Evolutionary conservation across 2,888 invertebrate genomes (phyloP), one percentile per base, ranked within the genome.

Genomic region (Octodonta nipae): DNA sequence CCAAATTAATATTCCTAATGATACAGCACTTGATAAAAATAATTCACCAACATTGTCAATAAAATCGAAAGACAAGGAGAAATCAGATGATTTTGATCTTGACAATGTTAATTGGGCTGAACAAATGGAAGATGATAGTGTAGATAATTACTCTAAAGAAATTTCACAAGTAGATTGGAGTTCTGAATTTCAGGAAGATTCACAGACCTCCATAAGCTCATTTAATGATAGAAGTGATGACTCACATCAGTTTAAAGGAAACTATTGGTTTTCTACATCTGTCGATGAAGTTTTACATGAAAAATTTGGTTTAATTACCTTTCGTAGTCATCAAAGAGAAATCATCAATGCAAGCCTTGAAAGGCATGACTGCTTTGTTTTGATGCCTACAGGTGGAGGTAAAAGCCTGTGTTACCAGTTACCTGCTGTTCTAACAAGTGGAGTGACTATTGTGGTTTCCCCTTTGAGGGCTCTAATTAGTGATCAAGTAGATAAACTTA

Each of bases 341-440:
- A 87, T 88, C 4, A 87, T 96, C 47, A 93, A 93, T 61, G 92
- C 95, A 1, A 81, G 86, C 5, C 56, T 96, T 32, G 60, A 83
- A 7, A 78, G 80, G 1, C 68, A 83, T 52, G 95, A 98, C 58
- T 86, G 87, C 53, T 96, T 98, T 56, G 81, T 98, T 2, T 70
- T 98, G 4, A 98, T 98, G 96, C 96, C 96, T 1, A 98, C 96
- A 7, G 95, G 91, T 6, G 92, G 91, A 35, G 93, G 93, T 29
- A 92, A 92, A 64, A 86, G 86, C 2, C 59, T 88, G n/a, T 88
- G 87, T 51, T 89, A 88, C 61, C 88, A 95, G 62, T 62, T 95
- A 34, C 93, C 95, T 1, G 87, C 91, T 0, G 65, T 93, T 32
- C 57, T 95, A 14, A 73, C 77, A 2, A 73, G 75, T 6, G 95